Evolutionary conservation across 2,888 invertebrate species (phyloP).

Genomic region (Apotomis turbidana): DNA sequence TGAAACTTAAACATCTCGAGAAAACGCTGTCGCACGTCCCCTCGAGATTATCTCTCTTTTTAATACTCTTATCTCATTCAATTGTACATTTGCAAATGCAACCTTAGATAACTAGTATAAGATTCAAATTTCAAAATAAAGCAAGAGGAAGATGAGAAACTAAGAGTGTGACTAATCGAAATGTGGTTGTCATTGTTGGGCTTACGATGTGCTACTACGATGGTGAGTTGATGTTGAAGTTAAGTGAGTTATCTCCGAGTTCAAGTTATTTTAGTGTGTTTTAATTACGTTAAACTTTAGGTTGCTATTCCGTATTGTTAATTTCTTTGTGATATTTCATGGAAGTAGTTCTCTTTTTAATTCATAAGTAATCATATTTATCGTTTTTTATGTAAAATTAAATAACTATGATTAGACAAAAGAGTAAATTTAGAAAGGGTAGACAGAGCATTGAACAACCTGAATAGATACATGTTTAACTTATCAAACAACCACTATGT

Average conservation of each 20-base stretch:
- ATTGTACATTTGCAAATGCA: background rate
- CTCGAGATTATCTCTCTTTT: slow-evolving; percentile 45
- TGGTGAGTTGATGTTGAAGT: background rate
- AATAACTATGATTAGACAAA: too few species aligned
- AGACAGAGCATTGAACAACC: too few species aligned
- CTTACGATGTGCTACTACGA: slow-evolving; percentile 24
- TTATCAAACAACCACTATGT: too few species aligned
- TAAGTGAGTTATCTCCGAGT: slow-evolving; percentile 15
- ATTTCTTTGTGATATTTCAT: too few species aligned
- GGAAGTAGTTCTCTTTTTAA: too few species aligned
- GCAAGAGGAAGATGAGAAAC: background rate
- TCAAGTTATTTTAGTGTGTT: background rate
- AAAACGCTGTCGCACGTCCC: slow-evolving; percentile 54
- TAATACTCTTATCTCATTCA: background rate
- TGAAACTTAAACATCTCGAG: slow-evolving; percentile 58
- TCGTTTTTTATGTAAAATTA: too few species aligned
- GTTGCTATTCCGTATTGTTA: too few species aligned
- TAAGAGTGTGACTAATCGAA: slow-evolving; percentile 41
- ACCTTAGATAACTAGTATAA: background rate
- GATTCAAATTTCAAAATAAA: background rate
- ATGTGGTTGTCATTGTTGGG: slow-evolving; percentile 64
- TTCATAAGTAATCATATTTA: too few species aligned
- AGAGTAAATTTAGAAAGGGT: too few species aligned
- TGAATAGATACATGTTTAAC: too few species aligned
- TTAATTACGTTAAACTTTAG: too few species aligned